These are phyloP conservation scores for Epinephelus malabaricus DNA, from an alignment of 2,797 vertebrate genomes.

Conservation along the genomic window DNA sequence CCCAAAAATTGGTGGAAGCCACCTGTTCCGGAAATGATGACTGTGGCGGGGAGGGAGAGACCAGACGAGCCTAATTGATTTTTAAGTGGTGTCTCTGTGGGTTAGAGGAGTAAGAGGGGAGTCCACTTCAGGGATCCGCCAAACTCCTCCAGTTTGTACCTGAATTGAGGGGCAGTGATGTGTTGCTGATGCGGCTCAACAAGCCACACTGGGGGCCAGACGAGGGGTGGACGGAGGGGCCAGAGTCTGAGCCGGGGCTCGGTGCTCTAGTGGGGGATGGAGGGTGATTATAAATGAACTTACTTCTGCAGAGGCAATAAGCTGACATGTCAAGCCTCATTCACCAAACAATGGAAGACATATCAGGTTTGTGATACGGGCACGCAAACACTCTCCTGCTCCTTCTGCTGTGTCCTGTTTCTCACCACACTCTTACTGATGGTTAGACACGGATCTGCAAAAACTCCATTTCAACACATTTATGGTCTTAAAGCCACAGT, in stretches of 20 bases:
- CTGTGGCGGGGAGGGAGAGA: constrained; percentile 20
- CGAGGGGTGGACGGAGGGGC: constrained; percentile 59
- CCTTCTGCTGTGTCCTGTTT: constrained; percentile 3
- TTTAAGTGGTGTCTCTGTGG: constrained; percentile 86
- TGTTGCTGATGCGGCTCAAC: constrained; percentile 82
- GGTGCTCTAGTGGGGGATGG: constrained; percentile 46
- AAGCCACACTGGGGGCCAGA: constrained; percentile 71
- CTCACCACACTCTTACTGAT: constrained; percentile 5
- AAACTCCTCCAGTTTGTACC: constrained; percentile 81
- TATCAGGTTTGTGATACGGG: constrained; percentile 49
- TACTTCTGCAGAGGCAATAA: constrained; percentile 77
- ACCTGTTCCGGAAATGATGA: constrained; percentile 50
- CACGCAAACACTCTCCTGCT: constrained; percentile 35
- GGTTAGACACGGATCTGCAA: neutral
- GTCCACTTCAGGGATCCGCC: constrained; percentile 76
- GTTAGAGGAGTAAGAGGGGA: constrained; percentile 67
- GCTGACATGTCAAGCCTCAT: constrained; percentile 80
- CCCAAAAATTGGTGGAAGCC: constrained; percentile 27
- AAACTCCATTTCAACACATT: neutral
- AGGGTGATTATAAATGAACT: constrained; percentile 75
- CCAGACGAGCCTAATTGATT: constrained; percentile 86
- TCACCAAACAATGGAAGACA: constrained; percentile 68
- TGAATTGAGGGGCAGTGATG: constrained; percentile 81
- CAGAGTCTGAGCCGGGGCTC: constrained; percentile 43
- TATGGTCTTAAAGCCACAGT: neutral